Evolutionary conservation across 2,888 invertebrate species (phyloP), one percentile per base, ranked within the genome.

Genomic region (Acronicta psi): DNA sequence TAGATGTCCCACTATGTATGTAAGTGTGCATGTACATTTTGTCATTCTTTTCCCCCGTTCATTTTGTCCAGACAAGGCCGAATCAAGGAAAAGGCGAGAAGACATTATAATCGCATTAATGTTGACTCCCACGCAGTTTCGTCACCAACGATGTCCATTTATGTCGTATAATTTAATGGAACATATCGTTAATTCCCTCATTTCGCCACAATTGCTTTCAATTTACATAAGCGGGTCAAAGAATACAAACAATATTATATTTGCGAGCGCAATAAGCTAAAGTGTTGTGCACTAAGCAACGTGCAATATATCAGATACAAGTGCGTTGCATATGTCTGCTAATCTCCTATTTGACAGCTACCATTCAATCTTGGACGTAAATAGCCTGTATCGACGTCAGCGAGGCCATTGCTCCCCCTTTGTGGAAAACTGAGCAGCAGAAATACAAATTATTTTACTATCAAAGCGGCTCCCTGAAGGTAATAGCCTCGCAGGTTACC

Each of bases 331-430:
- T 84, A 69, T 81, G 77, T 73, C 76, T 80, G 84, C 80, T 84
- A 84, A 87, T 89, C 85, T 86, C 74, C 73, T 79, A 78, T 85
- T 87, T 87, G 89, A 90, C 88, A 85, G 88, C 80, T 81, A 85
- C 83, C 89, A 87, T 86, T 84, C 79, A 85, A 80, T 74, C 79
- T 69, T 79, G 53, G 71, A 82, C 88, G 81, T 74, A 91, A 91
- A 92, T 92, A 92, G 81, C 88, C 64, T 51, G 71, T 58, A 73
- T 71, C 73, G 74, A 88, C 91, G 91, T 90, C 91, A 90, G 56
- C 74, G 74, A 73, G 75, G 89, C 59, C 88, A 81, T 86, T 88
- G 90, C 85, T 84, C 91, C 79, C 73, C 36, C 49, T 54, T 59
- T 61, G 45, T 79, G 72, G 46, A 59, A 67, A 64, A 52, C 56